phyloP scores from a whole-genome alignment of 1,140 invertebrate genomes.

The Helicoverpa armigera region DNA sequence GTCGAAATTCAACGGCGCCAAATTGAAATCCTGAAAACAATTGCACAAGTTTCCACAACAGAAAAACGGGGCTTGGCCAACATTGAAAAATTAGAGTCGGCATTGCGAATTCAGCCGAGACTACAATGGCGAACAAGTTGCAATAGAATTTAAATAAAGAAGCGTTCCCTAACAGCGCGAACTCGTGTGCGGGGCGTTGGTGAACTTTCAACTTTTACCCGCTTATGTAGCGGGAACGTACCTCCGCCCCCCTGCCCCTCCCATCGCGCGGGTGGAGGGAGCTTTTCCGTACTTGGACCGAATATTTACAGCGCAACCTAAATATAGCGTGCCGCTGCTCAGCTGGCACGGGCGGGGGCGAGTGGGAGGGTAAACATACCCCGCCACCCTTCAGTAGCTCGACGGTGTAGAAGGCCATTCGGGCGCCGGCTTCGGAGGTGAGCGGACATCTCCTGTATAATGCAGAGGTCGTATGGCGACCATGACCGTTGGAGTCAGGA shows the following conservation, averaged over 20 bases:
- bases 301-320: slow-evolving; percentile 86
- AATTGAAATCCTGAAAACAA: slow-evolving; percentile 65
- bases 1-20: slow-evolving; percentile 55
- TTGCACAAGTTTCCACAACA: slow-evolving; percentile 55
- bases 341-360: slow-evolving; percentile 78
- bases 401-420: slow-evolving; percentile 74
- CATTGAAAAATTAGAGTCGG: slow-evolving; percentile 74
- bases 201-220: slow-evolving; percentile 86
- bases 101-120: slow-evolving; percentile 75
- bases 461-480: slow-evolving; percentile 66
- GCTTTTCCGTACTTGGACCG: slow-evolving; percentile 82
- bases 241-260: slow-evolving; percentile 57
- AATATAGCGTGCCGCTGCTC: slow-evolving; percentile 85
- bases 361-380: slow-evolving; percentile 79
- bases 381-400: slow-evolving; percentile 55
- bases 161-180: slow-evolving; percentile 80
- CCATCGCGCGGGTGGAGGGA: slow-evolving; percentile 53
- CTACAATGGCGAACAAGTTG: slow-evolving; percentile 79
- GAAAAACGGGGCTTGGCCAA: slow-evolving; percentile 57
- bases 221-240: slow-evolving; percentile 71
- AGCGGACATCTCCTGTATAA: slow-evolving; percentile 72
- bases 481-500: slow-evolving; percentile 76
- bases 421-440: slow-evolving; percentile 68
- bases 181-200: slow-evolving; percentile 78
- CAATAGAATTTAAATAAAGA: slow-evolving; percentile 85